phyloP scores from a whole-genome alignment of 2,113 vertebrate species.

The Leptobrachium leishanense region DNA sequence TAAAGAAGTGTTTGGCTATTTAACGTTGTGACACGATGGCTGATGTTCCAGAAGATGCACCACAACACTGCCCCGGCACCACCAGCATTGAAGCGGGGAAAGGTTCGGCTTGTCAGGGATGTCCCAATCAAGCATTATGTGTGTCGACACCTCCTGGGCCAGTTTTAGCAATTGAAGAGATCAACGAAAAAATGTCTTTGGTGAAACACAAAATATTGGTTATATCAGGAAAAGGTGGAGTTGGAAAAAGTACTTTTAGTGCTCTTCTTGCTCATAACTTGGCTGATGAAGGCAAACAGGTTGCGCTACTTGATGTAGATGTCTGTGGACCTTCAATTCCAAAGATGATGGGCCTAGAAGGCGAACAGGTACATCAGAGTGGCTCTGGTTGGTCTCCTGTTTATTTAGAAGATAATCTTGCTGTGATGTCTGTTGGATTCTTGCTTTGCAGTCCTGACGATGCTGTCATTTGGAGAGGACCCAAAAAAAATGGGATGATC shows the following conservation, averaged over 20 bases:
- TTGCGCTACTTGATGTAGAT: constrained; percentile 90
- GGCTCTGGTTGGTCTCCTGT: constrained; percentile 98
- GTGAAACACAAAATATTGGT: constrained; percentile 92
- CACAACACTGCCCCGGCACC: constrained; percentile 82
- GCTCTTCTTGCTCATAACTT: constrained; percentile 84
- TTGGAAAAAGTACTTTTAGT: constrained; percentile 95
- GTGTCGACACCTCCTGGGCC: constrained; percentile 73
- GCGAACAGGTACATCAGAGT: constrained; percentile 96
- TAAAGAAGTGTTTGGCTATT: background rate
- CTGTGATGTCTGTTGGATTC: constrained; percentile 95
- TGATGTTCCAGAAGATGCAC: constrained; percentile 57
- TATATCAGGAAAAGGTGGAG: constrained; percentile 94
- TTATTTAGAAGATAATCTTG: constrained; percentile 93
- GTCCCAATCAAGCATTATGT: constrained; percentile 86
- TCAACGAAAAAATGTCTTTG: constrained; percentile 77
- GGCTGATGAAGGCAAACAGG: constrained; percentile 81
- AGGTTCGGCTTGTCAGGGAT: constrained; percentile 81
- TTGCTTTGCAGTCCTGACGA: constrained; percentile 91
- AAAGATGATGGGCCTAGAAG: constrained; percentile 93
- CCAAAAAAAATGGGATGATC: constrained; percentile 97
- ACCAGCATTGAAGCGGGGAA: constrained; percentile 81
- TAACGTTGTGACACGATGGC: constrained; percentile 51
- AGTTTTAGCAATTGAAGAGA: constrained; percentile 77
- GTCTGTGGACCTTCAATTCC: constrained; percentile 95
- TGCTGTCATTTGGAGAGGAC: constrained; percentile 96